phyloP scores from a whole-genome alignment of 2,113 vertebrate genomes.

The Forbesichthys agassizii region DNA sequence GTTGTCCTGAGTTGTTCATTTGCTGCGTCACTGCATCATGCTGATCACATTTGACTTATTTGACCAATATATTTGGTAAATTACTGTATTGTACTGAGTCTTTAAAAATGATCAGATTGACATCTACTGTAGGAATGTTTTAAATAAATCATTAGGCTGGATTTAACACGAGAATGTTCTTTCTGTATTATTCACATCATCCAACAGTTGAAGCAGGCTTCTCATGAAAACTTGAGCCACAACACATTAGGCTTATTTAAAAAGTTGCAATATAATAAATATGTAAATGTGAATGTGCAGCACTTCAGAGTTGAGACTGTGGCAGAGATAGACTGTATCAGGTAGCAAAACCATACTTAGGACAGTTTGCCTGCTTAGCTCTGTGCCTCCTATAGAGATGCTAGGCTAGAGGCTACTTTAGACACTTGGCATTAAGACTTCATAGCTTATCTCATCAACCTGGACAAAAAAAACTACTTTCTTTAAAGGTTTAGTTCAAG shows the following conservation, averaged over 20 bases:
- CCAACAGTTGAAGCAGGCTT: neutral
- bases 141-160: slow-evolving; percentile 46
- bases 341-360: too few species aligned
- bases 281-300: slow-evolving; percentile 37
- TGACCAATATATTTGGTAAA: neutral
- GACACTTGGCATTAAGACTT: slow-evolving; percentile 68
- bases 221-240: slow-evolving; percentile 26
- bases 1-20: too few species aligned
- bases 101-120: slow-evolving; percentile 5
- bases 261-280: slow-evolving; percentile 36
- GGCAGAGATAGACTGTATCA: too few species aligned
- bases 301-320: slow-evolving; percentile 3
- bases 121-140: slow-evolving; percentile 2
- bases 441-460: slow-evolving; percentile 55
- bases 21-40: too few species aligned
- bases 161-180: slow-evolving; percentile 65
- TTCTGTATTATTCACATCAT: neutral
- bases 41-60: too few species aligned
- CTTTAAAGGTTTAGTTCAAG: slow-evolving; percentile 52
- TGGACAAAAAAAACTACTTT: slow-evolving; percentile 53
- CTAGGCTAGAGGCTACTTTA: slow-evolving; percentile 20
- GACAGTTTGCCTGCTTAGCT: slow-evolving; percentile 38
- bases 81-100: slow-evolving; percentile 32
- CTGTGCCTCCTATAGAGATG: slow-evolving; percentile 38
- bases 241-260: slow-evolving; percentile 17